These are phyloP conservation scores for Rutpela maculata DNA, from an alignment of 2,888 invertebrate genomes.

Conservation along the genomic window DNA sequence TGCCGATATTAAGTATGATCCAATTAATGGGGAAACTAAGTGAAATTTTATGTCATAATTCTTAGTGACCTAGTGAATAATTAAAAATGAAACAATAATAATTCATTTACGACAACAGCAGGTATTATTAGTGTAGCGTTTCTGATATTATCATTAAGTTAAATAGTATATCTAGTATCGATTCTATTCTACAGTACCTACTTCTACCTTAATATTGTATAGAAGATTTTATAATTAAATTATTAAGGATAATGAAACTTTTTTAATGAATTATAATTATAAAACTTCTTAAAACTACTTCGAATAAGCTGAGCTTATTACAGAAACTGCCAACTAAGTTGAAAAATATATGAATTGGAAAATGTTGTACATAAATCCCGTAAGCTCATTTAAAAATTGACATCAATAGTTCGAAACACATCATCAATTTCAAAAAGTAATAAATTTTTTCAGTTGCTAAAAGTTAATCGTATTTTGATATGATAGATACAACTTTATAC, in stretches of 20 bases:
- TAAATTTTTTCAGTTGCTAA: not conserved
- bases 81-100: too few relatives aligned
- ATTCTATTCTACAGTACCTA: conserved; percentile 19
- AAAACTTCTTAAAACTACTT: conserved; percentile 35
- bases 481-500: too few relatives aligned
- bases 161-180: conserved; percentile 17
- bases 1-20: too few relatives aligned
- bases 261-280: conserved; percentile 39
- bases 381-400: not conserved
- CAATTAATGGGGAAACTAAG: too few relatives aligned
- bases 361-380: not conserved
- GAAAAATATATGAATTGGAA: not conserved
- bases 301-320: conserved; percentile 32
- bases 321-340: conserved; percentile 5
- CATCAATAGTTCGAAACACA: too few relatives aligned
- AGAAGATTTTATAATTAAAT: conserved; percentile 31
- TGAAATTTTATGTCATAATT: too few relatives aligned
- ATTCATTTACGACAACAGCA: too few relatives aligned
- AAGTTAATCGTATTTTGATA: too few relatives aligned
- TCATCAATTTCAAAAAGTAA: not conserved
- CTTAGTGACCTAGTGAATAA: too few relatives aligned
- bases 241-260: conserved; percentile 35
- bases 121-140: too few relatives aligned
- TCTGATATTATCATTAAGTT: not conserved
- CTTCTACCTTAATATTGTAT: conserved; percentile 33